Conservation (phyloP, 2,113 vertebrate species). For the Cebidichthys violaceus region DNA sequence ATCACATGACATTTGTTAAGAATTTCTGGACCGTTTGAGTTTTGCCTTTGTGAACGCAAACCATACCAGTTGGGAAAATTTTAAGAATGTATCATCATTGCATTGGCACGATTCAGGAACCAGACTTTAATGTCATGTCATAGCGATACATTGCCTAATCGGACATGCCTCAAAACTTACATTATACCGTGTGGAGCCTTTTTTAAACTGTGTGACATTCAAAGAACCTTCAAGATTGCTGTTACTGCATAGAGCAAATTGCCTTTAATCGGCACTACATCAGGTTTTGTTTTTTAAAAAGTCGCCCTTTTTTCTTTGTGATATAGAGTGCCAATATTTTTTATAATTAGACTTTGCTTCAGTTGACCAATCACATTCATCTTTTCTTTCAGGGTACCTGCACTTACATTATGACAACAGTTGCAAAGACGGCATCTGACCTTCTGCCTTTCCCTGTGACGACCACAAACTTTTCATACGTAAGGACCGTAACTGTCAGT, state of each 20-base stretch:
- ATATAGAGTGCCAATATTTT: not conserved
- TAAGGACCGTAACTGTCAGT: conserved; percentile 34
- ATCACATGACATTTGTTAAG: too few species aligned
- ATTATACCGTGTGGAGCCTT: not conserved
- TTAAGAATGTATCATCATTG: not conserved
- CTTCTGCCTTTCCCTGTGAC: conserved; percentile 34
- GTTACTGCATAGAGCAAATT: not conserved
- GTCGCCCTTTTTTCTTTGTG: not conserved
- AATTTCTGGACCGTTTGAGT: too few species aligned
- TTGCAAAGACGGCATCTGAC: not conserved
- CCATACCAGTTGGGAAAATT: not conserved
- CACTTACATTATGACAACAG: conserved; percentile 40
- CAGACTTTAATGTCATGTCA: too few species aligned
- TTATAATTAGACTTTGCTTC: not conserved
- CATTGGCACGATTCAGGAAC: not conserved
- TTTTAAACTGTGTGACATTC: not conserved
- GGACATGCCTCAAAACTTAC: not conserved
- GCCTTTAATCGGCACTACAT: not conserved
- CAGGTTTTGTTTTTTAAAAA: not conserved
- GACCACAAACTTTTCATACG: conserved; percentile 45
- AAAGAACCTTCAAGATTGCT: not conserved
- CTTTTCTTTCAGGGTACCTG: conserved; percentile 47
- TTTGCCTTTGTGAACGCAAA: not conserved
- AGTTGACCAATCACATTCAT: not conserved
- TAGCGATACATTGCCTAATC: too few species aligned